Evolutionary conservation across 2,113 vertebrate genomes (phyloP), one percentile per base, ranked within the genome.

Genomic region (Charadrius vociferus): DNA sequence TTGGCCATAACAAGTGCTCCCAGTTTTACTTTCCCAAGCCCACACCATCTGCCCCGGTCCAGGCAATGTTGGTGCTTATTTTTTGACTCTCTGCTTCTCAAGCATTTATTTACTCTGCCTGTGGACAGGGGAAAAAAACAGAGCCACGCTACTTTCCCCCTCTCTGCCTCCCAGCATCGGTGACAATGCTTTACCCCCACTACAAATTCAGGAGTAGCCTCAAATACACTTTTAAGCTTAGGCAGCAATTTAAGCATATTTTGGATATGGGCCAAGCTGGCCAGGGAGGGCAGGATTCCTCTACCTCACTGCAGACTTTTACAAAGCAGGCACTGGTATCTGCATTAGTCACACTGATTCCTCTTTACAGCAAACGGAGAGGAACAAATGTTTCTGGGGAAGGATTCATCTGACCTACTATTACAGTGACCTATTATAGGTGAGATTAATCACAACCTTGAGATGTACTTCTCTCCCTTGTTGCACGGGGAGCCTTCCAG

Each of bases 331-430:
- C 0, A 0, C 73, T 58, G 50, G 10, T 81, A 66, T 66, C 61
- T 79, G 32, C 47, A 55, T 94, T 82, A 93, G 65, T 93, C 84
- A 80, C 30, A 50, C 39, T 20, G 58, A 37, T 26, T 90, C 45
- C 45, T 88, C 78, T 91, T 92, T 78, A 37, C 12, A 78, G 71
- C 63, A 62, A 41, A 41, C 3, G 14, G 37, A 62, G 63, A 65
- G 58, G 45, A 88, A 23, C 8, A 55, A 37, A 43, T 5, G 16
- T 62, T 83, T 92, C 63, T 65, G 73, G 45, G n/a, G 26, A 36
- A 91, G n/a, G 41, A 71, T 84, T 84, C 37, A 30, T 84, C 59
- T 95, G 93, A 93, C 94, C 95, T 92, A 81, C 75, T 92, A 22
- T 86, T 84, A 92, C 65, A 86, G 45, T 95, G 80, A 82, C 82